Conservation (phyloP, 2,888 invertebrate species). For the Dryococelus australis region DNA sequence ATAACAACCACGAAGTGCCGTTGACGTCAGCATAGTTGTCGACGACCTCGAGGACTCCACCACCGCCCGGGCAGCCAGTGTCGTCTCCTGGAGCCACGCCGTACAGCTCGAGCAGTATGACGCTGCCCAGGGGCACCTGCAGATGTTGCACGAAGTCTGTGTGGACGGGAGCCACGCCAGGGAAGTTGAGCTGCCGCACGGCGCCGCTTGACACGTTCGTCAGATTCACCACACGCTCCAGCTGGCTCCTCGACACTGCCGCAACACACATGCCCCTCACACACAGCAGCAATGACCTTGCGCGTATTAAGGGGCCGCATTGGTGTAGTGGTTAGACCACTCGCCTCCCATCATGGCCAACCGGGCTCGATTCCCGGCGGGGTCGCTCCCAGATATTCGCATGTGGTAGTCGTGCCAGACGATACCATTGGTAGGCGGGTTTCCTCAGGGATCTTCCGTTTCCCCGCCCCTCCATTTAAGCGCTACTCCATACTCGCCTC, state of each 20-base stretch:
- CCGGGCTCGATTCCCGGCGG: no score
- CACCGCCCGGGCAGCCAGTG: slow-evolving; percentile 54
- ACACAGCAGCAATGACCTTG: neutral
- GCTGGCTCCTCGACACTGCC: slow-evolving; percentile 53
- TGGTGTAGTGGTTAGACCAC: no score
- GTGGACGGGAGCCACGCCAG: slow-evolving; percentile 62
- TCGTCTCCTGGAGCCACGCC: slow-evolving; percentile 57
- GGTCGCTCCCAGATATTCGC: no score
- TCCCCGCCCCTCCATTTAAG: no score
- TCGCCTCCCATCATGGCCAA: no score
- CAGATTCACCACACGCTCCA: slow-evolving; percentile 60
- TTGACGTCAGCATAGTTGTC: slow-evolving; percentile 77
- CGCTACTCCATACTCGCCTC: no score
- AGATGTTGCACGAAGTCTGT: slow-evolving; percentile 66
- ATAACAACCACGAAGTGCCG: slow-evolving; percentile 74
- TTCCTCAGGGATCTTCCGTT: no score
- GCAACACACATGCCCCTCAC: slow-evolving; percentile 47
- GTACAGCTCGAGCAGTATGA: slow-evolving; percentile 56
- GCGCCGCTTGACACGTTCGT: slow-evolving; percentile 59
- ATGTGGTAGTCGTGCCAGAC: no score
- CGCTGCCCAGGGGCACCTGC: slow-evolving; percentile 62
- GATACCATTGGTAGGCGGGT: no score
- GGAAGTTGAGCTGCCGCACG: slow-evolving; percentile 67
- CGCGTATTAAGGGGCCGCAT: no score
- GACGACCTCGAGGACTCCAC: slow-evolving; percentile 64